Percentiles rank a stretch among this genome's conserved stretches.
Evolutionary conservation across 2,797 vertebrate species (phyloP).

Genomic region (Myotis vivesi): DNA sequence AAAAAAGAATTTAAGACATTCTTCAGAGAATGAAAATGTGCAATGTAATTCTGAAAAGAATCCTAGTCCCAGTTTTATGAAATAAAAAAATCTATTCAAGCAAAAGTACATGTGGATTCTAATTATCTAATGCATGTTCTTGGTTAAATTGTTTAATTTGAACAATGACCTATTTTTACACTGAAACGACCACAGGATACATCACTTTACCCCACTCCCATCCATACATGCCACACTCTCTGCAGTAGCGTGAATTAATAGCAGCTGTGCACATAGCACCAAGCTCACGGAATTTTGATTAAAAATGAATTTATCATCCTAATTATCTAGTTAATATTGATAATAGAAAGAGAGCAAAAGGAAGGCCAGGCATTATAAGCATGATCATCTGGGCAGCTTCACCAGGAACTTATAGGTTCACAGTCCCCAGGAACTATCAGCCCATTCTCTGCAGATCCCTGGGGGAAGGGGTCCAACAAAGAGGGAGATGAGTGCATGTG

Average conservation of each 20-base stretch:
- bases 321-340: neutral
- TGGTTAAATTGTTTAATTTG: neutral
- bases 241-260: neutral
- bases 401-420: neutral
- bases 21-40: neutral
- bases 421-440: neutral
- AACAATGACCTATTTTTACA: neutral
- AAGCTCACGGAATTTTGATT: neutral
- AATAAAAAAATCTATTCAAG: neutral
- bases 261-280: neutral
- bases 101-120: neutral
- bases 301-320: neutral
- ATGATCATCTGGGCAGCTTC: neutral
- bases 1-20: neutral
- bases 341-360: neutral
- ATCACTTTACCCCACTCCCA: neutral
- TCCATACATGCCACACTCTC: neutral
- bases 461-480: neutral
- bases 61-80: neutral
- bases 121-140: neutral
- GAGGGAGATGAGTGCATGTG: neutral
- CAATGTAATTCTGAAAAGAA: neutral
- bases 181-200: neutral
- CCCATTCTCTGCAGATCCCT: neutral
- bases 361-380: neutral